These are phyloP conservation scores for Stenopsyche tienmushanensis DNA, from an alignment of 1,140 invertebrate genomes.

Conservation along the genomic window DNA sequence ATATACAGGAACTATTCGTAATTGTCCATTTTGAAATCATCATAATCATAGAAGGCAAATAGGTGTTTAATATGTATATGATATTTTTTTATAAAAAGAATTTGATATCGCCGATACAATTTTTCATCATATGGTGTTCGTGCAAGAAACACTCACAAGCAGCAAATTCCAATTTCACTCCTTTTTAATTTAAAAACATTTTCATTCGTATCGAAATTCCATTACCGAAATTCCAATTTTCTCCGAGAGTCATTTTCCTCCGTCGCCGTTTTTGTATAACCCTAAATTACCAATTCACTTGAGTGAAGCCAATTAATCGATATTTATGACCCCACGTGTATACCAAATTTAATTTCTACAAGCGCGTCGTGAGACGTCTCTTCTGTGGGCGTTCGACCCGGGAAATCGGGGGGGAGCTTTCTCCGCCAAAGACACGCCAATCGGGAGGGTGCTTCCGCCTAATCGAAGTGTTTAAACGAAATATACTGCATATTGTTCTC, in stretches of 20 bases:
- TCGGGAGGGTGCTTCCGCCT: background rate
- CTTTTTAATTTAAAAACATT: background rate
- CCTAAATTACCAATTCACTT: slow-evolving; percentile 6
- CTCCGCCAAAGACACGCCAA: background rate
- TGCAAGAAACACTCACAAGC: too few relatives aligned
- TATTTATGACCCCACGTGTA: slow-evolving; percentile 9
- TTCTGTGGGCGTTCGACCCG: background rate
- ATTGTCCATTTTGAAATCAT: too few relatives aligned
- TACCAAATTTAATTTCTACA: slow-evolving; percentile 6
- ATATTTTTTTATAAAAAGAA: too few relatives aligned
- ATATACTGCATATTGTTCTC: slow-evolving; percentile 2
- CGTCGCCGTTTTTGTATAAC: background rate
- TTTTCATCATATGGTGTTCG: too few relatives aligned
- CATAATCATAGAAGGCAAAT: too few relatives aligned
- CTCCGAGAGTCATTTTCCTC: background rate
- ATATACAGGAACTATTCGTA: too few relatives aligned
- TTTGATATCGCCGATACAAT: too few relatives aligned
- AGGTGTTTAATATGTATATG: too few relatives aligned
- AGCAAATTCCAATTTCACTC: too few relatives aligned
- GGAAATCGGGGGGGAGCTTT: background rate
- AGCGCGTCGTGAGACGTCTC: background rate
- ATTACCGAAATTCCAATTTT: slow-evolving; percentile 8
- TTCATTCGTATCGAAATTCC: slow-evolving; percentile 2
- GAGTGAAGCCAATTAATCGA: slow-evolving; percentile 14
- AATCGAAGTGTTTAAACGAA: slow-evolving; percentile 8